A percentile compares a stretch with the other conserved stretches of the same genome.
These are phyloP conservation scores for Sinosuthora webbiana DNA, from an alignment of 2,113 vertebrate genomes.

Conservation along the genomic window DNA sequence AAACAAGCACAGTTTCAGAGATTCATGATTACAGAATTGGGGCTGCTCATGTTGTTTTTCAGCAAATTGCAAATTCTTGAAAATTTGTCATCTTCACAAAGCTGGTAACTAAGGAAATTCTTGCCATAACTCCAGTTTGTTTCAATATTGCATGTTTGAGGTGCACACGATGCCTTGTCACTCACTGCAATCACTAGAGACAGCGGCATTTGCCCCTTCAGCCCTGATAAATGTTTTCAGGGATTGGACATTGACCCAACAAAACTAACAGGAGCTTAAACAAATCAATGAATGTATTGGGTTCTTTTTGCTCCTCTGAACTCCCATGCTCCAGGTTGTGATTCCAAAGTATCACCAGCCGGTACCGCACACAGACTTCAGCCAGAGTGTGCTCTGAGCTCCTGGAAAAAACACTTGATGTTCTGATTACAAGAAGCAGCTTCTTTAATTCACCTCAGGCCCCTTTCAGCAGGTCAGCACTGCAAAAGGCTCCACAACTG, in stretches of 20 bases:
- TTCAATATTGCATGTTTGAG: background rate
- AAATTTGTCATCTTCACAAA: background rate
- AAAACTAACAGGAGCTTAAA: background rate
- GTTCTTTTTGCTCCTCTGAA: background rate
- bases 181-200: background rate
- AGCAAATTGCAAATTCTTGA: background rate
- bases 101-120: background rate
- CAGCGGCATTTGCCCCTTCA: background rate
- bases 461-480: background rate
- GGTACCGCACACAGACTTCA: background rate
- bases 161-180: background rate
- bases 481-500: background rate
- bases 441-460: background rate
- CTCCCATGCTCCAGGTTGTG: background rate
- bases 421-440: background rate
- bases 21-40: background rate
- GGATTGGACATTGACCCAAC: background rate
- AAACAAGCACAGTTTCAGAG: background rate
- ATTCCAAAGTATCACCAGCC: background rate
- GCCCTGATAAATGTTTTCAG: background rate
- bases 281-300: rapidly evolving
- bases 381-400: background rate
- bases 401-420: background rate
- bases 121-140: background rate
- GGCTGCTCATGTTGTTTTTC: background rate